Base-by-base conservation (phyloP, 2,888 invertebrate genomes). In the Lithophane leautieri region DNA sequence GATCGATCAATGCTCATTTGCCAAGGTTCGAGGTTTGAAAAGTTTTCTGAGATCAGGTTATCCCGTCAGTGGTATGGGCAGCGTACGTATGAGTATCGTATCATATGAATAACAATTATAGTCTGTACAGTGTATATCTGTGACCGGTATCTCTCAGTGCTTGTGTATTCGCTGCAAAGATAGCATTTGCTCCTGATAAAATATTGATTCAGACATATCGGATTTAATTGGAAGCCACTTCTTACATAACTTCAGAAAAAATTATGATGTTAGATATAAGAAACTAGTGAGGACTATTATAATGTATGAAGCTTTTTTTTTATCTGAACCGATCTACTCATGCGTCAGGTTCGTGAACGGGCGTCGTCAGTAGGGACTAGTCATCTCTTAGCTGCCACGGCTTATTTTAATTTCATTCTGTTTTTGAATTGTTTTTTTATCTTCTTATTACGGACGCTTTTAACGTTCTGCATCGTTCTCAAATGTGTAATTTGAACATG, bases 61-160 rank as follows among this genome's bases (percentile, higher is more conserved):
- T 12, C 6, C 28, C 3, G 22, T 56, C 7, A n/a, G 11, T 44
- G 11, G 16, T n/a, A 28, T 34, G 12, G 8, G 16, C 60, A 11
- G 16, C 12, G 0, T 40, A 66, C 12, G 0, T 40, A 66, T 34
- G 25, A 50, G 40, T 42, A 52, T 40, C 40, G 8, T 65, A 28
- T 50, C 25, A 9, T 47, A 74, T 60, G 28, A 72, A 52, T n/a
- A 42, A 50, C 47, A 73, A 70, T 58, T 40, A 28, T 0, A 44
- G 14, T 28, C 6, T 28, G 1, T 12, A 28, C 9, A 34, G 25
- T 50, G 2, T 60, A n/a, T 28, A 54, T 40, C 54, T 54, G 74
- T 56, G 12, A 50, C 19, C 7, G 47, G 1, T 44, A 62, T 73
- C 8, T 52, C 12, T 14, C 44, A 0, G n/a, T 44, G n/a, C 61